phyloP scores from a whole-genome alignment of 2,888 invertebrate species.

The Nephrotoma appendiculata region DNA sequence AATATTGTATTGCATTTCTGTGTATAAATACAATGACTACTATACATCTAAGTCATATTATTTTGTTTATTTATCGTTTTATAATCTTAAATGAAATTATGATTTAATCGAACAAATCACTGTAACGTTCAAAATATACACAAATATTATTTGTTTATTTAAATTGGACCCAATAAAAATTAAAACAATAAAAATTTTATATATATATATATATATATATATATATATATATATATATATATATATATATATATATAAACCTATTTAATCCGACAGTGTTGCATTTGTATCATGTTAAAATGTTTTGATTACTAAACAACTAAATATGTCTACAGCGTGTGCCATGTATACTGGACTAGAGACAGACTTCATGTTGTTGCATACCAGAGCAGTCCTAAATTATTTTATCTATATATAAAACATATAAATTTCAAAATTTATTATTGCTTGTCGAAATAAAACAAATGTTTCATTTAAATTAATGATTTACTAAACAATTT shows the following conservation, averaged over 20 bases:
- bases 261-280: not conserved
- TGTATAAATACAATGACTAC: too few relatives aligned
- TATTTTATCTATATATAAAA: not conserved
- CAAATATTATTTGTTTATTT: not conserved
- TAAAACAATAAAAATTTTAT: not conserved
- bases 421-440: not conserved
- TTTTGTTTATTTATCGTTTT: too few relatives aligned
- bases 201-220: too few relatives aligned
- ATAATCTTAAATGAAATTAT: not conserved
- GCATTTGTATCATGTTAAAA: not conserved
- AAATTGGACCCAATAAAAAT: not conserved
- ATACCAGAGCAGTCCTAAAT: not conserved
- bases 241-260: not conserved
- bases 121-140: not conserved
- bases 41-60: too few relatives aligned
- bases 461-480: not conserved
- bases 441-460: not conserved
- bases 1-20: too few relatives aligned
- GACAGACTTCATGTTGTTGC: not conserved
- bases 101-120: not conserved
- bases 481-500: not conserved
- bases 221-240: too few relatives aligned
- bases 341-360: not conserved
- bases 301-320: not conserved
- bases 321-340: not conserved